Evolutionary conservation across 37 sponge, comb jelly and placozoan genomes (phyloP), one percentile per base, ranked within the genome.

Genomic region (Aplysina aerophoba): DNA sequence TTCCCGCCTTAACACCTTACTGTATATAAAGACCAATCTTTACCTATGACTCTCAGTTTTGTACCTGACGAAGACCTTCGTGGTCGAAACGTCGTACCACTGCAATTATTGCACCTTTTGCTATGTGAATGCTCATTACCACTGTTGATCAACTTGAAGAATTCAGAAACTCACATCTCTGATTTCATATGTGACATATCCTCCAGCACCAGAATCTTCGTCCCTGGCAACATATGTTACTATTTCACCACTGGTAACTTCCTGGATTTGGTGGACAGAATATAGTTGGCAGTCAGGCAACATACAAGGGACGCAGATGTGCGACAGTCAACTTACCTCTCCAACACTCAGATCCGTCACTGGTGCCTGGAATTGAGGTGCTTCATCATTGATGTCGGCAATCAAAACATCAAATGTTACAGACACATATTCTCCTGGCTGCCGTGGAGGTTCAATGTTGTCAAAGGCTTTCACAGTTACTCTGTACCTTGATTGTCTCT

Each of bases 351-450:
- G 71, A 15, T 17, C 2, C 34, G 33, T 31, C 31, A 34, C 33
- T 69, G 34, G 34, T 34, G 34, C 12, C 31, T 30, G 19, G 6
- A 69, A 69, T 1, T n/a, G 19, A 34, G 71, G 71, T 69, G 71
- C 34, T 69, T 69, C 71, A 25, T 69, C 71, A 69, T 69, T 69
- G 71, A 69, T 69, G 6, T 69, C 71, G 1, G 28, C 31, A 35
- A 69, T 69, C 1, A 25, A 30, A 69, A 69, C 34, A 35, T 34
- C 28, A 30, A 69, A 35, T n/a, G 71, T 69, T 69, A 30, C 17
- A 16, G 31, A 34, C 2, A 35, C 15, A n/a, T n/a, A 30, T 1
- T 69, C 34, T 28, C 33, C 34, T 6, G 50, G 50, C 50, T 44
- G 50, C 50, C 50, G 50, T 44, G 50, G 50, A 11, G 34, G 27